These are phyloP conservation scores for Xenotilapia leptura DNA, from an alignment of 2,113 vertebrate species.

Conservation along the genomic window DNA sequence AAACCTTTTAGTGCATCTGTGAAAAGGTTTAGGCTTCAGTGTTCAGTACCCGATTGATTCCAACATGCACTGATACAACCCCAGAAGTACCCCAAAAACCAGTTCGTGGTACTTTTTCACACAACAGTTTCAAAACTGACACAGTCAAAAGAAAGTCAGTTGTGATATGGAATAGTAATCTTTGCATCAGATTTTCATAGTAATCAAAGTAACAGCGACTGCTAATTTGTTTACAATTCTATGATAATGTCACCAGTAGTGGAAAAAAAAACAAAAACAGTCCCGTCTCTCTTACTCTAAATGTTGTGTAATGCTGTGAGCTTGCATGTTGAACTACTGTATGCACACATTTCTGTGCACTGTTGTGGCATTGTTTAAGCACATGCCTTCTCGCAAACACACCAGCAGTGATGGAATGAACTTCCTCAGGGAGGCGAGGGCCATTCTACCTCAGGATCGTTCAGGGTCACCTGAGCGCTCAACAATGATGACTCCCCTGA, in stretches of 20 bases:
- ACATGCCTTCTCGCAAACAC: background rate
- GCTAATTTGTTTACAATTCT: background rate
- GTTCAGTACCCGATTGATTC: background rate
- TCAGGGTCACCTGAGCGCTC: constrained; percentile 55
- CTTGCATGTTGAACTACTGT: background rate
- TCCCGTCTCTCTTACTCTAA: background rate
- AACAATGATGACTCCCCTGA: constrained; percentile 47
- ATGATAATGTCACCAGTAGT: background rate
- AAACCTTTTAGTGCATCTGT: background rate
- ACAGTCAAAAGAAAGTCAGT: background rate
- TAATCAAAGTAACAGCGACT: background rate
- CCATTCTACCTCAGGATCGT: constrained; percentile 38
- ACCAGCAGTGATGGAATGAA: constrained; percentile 32
- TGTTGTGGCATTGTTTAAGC: background rate
- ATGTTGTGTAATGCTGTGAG: background rate
- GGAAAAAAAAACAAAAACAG: fast-evolving
- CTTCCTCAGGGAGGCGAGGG: constrained; percentile 26
- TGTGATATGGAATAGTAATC: background rate
- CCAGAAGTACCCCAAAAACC: background rate
- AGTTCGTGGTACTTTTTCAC: background rate
- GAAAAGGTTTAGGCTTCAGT: background rate
- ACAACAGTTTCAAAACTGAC: background rate
- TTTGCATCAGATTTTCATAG: background rate
- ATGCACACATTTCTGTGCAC: background rate
- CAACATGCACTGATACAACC: background rate